These are phyloP conservation scores for Melitaea athalia DNA, from an alignment of 2,888 invertebrate genomes.

Conservation along the genomic window DNA sequence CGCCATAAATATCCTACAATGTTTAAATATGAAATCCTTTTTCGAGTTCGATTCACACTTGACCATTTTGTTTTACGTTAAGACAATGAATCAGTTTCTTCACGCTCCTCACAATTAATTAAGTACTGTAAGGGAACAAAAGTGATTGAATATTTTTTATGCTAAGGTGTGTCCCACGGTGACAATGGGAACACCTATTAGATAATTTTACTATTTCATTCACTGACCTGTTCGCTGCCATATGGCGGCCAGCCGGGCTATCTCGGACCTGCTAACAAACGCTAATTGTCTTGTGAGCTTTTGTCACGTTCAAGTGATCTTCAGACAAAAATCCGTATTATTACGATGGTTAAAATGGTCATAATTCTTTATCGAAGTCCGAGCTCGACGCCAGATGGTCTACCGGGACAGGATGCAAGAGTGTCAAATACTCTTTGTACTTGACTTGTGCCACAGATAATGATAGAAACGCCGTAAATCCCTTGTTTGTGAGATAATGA, in stretches of 20 bases:
- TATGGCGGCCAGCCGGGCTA: conserved; percentile 39
- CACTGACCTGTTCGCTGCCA: conserved; percentile 21
- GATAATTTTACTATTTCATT: conserved; percentile 3
- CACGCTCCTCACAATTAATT: no score
- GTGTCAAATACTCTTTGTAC: conserved; percentile 15
- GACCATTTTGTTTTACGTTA: no score
- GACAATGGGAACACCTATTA: background rate
- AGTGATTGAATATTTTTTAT: background rate
- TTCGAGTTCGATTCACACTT: no score
- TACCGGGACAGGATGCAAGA: conserved; percentile 24
- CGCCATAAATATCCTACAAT: no score
- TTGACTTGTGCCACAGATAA: conserved; percentile 23
- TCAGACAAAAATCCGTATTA: background rate
- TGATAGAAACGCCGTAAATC: conserved; percentile 37
- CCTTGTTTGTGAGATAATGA: conserved; percentile 43
- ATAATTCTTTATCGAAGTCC: background rate
- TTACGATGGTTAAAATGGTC: background rate
- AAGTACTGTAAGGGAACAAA: background rate
- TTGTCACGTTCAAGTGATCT: background rate
- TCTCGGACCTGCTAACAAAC: conserved; percentile 24
- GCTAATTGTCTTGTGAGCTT: conserved; percentile 30
- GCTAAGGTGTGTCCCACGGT: background rate
- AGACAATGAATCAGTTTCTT: no score
- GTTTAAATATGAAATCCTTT: no score
- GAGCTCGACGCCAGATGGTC: conserved; percentile 48